Percentiles rank a stretch among this genome's conserved stretches.
Conservation (phyloP, 2,113 vertebrate species). For the Limanda limanda region DNA sequence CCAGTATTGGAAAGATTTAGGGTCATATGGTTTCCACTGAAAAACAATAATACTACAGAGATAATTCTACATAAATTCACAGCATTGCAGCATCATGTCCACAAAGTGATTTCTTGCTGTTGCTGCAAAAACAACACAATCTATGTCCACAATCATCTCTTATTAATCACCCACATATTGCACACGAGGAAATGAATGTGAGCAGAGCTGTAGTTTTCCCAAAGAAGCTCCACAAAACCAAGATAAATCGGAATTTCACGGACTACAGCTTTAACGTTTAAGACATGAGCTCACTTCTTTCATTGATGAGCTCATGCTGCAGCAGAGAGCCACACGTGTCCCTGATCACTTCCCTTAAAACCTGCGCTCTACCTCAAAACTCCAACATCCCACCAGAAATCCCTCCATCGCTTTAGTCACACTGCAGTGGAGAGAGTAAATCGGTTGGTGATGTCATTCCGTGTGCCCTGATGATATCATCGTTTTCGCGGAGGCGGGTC, state of each 20-base stretch:
- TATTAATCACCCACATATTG: too few species aligned
- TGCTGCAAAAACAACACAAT: neutral
- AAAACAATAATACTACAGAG: too few species aligned
- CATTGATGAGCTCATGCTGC: conserved; percentile 71
- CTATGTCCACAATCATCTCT: too few species aligned
- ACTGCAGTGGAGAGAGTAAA: conserved; percentile 31
- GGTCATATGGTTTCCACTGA: too few species aligned
- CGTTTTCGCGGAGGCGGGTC: conserved; percentile 14
- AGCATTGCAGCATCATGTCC: neutral
- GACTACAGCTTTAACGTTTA: conserved; percentile 33
- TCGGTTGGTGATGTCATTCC: conserved; percentile 39
- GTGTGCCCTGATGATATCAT: conserved; percentile 51
- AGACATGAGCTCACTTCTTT: conserved; percentile 66
- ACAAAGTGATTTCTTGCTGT: neutral
- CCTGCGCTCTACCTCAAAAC: neutral
- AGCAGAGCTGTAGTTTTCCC: too few species aligned
- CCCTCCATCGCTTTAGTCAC: conserved; percentile 25
- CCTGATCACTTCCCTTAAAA: conserved; percentile 24
- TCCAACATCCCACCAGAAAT: conserved; percentile 3
- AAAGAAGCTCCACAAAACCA: neutral
- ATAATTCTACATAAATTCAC: neutral
- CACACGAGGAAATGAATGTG: too few species aligned
- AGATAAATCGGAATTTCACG: neutral
- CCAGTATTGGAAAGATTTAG: neutral
- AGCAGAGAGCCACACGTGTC: conserved; percentile 39